Conservation (phyloP, 2,113 vertebrate species). For the Phoenicopterus ruber region DNA sequence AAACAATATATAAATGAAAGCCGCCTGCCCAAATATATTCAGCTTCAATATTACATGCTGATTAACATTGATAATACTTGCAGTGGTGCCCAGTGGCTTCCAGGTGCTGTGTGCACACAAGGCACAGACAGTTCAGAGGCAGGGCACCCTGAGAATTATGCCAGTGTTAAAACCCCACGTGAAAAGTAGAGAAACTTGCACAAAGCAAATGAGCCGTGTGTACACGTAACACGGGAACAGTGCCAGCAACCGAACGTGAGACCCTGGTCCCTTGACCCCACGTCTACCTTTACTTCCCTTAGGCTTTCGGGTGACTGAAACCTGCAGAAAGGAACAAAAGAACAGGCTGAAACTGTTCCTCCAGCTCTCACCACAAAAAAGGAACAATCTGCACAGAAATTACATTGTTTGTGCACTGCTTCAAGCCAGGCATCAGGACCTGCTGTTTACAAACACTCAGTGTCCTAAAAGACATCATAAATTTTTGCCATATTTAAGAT, state of each 20-base stretch:
- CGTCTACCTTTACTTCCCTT: background rate
- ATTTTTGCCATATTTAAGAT: background rate
- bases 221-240: background rate
- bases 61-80: background rate
- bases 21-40: background rate
- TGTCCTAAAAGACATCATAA: background rate
- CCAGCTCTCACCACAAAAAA: background rate
- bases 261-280: background rate
- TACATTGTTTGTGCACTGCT: background rate
- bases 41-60: background rate
- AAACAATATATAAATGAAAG: conserved; percentile 37
- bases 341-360: background rate
- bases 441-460: background rate
- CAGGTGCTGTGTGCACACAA: background rate
- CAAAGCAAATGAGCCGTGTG: background rate
- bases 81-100: background rate
- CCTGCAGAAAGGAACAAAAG: background rate
- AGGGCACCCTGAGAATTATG: background rate
- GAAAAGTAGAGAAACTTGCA: background rate
- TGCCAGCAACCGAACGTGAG: background rate
- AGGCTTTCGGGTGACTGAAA: conserved; percentile 9
- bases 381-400: background rate
- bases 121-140: background rate
- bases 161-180: background rate
- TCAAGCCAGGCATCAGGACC: background rate